phyloP scores from a whole-genome alignment of 2,113 vertebrate genomes.

The Ceyx margarethae region DNA sequence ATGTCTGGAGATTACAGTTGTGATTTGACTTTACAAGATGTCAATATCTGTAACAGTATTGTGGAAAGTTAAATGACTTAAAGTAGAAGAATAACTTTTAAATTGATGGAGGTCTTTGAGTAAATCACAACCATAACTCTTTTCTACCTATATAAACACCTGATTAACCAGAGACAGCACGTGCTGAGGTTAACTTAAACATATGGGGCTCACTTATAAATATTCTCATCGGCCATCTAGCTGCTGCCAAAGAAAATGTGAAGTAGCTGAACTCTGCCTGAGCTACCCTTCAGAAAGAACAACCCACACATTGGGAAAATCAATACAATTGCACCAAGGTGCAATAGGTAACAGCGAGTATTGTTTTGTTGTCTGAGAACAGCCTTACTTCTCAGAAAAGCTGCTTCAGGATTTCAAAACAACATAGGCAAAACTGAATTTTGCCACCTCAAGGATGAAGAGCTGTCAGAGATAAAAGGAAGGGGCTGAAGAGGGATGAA shows the following conservation, averaged over 20 bases:
- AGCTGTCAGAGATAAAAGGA: not conserved
- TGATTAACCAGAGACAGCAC: not conserved
- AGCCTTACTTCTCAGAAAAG: not conserved
- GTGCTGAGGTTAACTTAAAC: not conserved
- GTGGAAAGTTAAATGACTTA: not conserved
- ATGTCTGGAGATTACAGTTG: not conserved
- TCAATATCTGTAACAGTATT: not conserved
- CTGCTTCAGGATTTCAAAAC: not conserved
- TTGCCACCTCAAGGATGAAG: not conserved
- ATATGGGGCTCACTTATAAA: not conserved
- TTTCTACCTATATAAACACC: not conserved
- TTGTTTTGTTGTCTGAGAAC: fast-evolving
- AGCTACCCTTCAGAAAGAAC: not conserved
- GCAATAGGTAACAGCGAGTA: not conserved
- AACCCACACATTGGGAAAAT: not conserved
- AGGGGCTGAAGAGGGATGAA: not conserved
- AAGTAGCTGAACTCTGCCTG: not conserved
- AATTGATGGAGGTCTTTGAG: not conserved
- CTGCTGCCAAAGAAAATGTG: not conserved
- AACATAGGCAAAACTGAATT: not conserved
- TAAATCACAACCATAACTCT: not conserved
- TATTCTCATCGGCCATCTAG: not conserved
- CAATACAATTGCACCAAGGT: not conserved
- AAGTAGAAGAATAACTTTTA: not conserved
- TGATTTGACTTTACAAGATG: not conserved